phyloP scores from a whole-genome alignment of 2,797 vertebrate genomes.

The Decapterus maruadsi region DNA sequence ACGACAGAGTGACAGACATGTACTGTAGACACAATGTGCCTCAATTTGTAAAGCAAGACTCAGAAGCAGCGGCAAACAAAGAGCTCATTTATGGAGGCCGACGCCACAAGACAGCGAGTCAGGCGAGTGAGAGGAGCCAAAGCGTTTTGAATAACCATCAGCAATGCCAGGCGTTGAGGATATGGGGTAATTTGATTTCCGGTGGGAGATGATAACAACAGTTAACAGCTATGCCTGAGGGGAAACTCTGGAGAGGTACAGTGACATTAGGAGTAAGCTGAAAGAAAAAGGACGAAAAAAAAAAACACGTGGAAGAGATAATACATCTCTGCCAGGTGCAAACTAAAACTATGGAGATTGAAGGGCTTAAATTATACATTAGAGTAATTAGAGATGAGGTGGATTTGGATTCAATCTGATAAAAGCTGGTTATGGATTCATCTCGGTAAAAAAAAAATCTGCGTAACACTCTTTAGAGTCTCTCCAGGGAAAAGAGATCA shows the following conservation, averaged over 20 bases:
- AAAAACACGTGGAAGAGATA: constrained; percentile 21
- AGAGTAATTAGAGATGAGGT: constrained; percentile 67
- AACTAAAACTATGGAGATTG: constrained; percentile 55
- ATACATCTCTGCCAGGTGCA: constrained; percentile 49
- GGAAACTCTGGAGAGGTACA: constrained; percentile 62
- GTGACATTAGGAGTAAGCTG: constrained; percentile 52
- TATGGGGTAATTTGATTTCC: constrained; percentile 84
- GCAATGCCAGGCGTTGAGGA: constrained; percentile 74
- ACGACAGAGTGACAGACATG: constrained; percentile 67
- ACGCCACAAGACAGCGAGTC: constrained; percentile 81
- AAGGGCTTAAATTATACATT: constrained; percentile 65
- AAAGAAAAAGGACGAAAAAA: constrained; percentile 24
- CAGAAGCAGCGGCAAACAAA: constrained; percentile 82
- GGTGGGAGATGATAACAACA: constrained; percentile 79
- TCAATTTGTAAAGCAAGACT: constrained; percentile 87
- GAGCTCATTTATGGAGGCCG: constrained; percentile 82
- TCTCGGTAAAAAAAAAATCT: constrained; percentile 33
- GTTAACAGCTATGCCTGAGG: constrained; percentile 69
- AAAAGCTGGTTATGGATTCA: constrained; percentile 57
- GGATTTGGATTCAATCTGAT: constrained; percentile 69
- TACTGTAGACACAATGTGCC: constrained; percentile 72
- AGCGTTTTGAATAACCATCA: constrained; percentile 82
- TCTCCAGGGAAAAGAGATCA: constrained; percentile 6
- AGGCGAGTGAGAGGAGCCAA: constrained; percentile 77
- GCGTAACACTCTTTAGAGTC: constrained; percentile 18